Evolutionary conservation across 2,113 vertebrate genomes (phyloP).

Genomic region (Todiramphus saurophagus): DNA sequence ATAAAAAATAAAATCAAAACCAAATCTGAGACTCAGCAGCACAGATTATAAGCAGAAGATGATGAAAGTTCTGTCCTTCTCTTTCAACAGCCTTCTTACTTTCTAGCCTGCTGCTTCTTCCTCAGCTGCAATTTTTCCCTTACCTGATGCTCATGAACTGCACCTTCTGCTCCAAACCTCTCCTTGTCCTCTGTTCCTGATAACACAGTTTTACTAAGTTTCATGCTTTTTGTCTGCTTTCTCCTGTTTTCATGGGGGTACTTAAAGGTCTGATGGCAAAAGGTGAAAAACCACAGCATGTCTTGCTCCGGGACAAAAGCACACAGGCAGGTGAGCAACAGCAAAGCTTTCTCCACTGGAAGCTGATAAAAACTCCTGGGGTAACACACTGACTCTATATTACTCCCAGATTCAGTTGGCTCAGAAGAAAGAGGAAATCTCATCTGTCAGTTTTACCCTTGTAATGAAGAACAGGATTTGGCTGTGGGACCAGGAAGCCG

Average conservation of each 20-base stretch:
- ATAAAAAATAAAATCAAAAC: not conserved
- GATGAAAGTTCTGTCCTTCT: not conserved
- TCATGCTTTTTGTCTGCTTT: not conserved
- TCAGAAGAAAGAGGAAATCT: conserved; percentile 37
- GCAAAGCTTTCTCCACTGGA: conserved; percentile 28
- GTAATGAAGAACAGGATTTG: conserved; percentile 55
- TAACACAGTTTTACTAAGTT: not conserved
- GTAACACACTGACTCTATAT: conserved; percentile 31
- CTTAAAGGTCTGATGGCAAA: not conserved
- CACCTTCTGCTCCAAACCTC: not conserved
- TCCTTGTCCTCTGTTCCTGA: not conserved
- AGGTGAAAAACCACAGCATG: not conserved
- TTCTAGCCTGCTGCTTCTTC: not conserved
- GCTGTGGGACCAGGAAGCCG: conserved; percentile 2
- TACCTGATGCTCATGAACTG: not conserved
- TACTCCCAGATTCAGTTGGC: conserved; percentile 46
- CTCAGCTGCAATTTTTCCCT: not conserved
- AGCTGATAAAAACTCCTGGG: conserved; percentile 29
- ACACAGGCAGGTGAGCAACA: conserved; percentile 26
- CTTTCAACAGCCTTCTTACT: not conserved
- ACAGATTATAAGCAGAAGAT: not conserved
- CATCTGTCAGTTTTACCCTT: not conserved
- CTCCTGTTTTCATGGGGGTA: not conserved
- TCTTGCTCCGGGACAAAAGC: not conserved
- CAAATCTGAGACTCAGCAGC: not conserved